Conservation (phyloP, 2,888 invertebrate species). For the Mystacides longicornis region DNA sequence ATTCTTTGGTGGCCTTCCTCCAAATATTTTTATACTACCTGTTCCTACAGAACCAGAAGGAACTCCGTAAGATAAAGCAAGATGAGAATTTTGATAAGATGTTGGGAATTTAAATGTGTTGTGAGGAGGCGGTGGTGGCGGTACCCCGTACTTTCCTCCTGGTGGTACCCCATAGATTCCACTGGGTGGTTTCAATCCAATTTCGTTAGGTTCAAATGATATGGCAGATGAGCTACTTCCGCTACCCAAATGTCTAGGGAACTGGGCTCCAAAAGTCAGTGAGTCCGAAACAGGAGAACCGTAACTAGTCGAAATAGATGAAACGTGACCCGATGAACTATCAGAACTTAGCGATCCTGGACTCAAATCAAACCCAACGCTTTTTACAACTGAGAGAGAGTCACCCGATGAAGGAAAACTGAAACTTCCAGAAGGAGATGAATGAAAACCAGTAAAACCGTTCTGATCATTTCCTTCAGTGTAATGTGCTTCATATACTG, state of each 20-base stretch:
- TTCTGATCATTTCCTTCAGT: slow-evolving; percentile 35
- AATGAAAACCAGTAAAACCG: slow-evolving; percentile 27
- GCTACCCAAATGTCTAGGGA: slow-evolving; percentile 40
- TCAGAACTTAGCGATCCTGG: not conserved
- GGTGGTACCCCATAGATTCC: slow-evolving; percentile 56
- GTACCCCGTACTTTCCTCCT: slow-evolving; percentile 44
- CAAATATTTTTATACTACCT: slow-evolving; percentile 31
- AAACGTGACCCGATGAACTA: slow-evolving; percentile 1
- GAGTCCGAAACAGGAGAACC: slow-evolving; percentile 42
- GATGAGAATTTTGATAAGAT: slow-evolving; percentile 27
- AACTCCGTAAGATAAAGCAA: slow-evolving; percentile 42
- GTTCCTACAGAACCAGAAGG: slow-evolving; percentile 38
- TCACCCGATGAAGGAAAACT: slow-evolving; percentile 21
- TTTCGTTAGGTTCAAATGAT: slow-evolving; percentile 23
- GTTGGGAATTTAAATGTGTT: slow-evolving; percentile 28
- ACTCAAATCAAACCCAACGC: slow-evolving; percentile 36
- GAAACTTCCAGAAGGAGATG: slow-evolving; percentile 20
- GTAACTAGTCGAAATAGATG: slow-evolving; percentile 34
- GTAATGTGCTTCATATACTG: slow-evolving; percentile 46
- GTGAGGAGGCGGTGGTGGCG: slow-evolving; percentile 32
- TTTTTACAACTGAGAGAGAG: slow-evolving; percentile 34
- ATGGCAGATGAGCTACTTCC: slow-evolving; percentile 19
- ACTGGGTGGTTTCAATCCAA: slow-evolving; percentile 52
- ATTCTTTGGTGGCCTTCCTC: slow-evolving; percentile 44
- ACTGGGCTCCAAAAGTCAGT: slow-evolving; percentile 30